Evolutionary conservation across 1,140 invertebrate species (phyloP).

Genomic region (Penaeus japonicus): DNA sequence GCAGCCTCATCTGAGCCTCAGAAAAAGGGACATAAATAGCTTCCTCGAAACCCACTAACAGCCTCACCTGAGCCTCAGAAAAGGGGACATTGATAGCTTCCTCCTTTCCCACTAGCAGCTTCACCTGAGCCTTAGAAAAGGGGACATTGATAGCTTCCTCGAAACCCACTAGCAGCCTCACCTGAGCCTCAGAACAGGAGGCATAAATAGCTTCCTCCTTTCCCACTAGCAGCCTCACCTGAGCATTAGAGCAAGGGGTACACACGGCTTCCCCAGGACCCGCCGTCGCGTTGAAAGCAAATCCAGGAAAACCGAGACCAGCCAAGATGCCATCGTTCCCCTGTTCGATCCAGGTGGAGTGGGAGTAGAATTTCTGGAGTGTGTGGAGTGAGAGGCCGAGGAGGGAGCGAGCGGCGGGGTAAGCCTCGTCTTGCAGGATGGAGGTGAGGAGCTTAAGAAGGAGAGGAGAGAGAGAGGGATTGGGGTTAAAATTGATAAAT

Average conservation of each 20-base stretch:
- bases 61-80: too few species aligned
- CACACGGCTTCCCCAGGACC: neutral
- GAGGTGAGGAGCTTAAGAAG: constrained; percentile 30
- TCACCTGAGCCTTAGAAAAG: too few species aligned
- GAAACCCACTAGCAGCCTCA: too few species aligned
- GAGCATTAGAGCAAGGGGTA: neutral
- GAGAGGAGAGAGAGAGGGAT: neutral
- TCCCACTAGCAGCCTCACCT: neutral
- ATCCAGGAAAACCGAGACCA: neutral
- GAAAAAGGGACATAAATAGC: too few species aligned
- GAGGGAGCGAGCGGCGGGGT: constrained; percentile 40
- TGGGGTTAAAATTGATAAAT: too few species aligned
- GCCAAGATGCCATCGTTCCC: constrained; percentile 24
- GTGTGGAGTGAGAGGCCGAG: constrained; percentile 43
- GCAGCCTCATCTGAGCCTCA: too few species aligned
- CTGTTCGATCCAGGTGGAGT: constrained; percentile 44
- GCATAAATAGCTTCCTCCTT: too few species aligned
- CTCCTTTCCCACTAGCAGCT: too few species aligned
- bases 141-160: too few species aligned
- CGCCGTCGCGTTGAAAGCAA: neutral
- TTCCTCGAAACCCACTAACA: too few species aligned
- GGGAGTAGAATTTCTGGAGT: constrained; percentile 47
- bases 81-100: too few species aligned
- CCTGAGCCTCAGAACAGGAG: too few species aligned
- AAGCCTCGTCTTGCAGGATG: constrained; percentile 37